A percentile compares a stretch with the other conserved stretches of the same genome.
Conservation (phyloP, 2,113 vertebrate species). For the Reinhardtius hippoglossoides region DNA sequence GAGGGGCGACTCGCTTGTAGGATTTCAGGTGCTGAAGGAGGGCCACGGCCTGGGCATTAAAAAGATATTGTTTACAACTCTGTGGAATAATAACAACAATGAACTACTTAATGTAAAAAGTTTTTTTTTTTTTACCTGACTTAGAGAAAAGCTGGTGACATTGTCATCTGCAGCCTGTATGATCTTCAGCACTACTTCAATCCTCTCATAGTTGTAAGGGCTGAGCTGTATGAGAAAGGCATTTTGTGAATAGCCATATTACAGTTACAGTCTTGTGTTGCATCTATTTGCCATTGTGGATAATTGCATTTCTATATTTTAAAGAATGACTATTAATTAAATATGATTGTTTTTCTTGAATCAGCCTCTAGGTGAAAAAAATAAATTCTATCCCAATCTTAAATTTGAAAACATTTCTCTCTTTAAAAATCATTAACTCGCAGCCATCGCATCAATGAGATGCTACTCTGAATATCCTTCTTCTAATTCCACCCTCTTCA, state of each 20-base stretch:
- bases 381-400: no score
- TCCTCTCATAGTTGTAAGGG: conserved; percentile 95
- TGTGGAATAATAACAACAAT: neutral
- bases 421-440: neutral
- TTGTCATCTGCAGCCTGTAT: conserved; percentile 89
- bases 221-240: conserved; percentile 84
- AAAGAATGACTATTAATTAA: no score
- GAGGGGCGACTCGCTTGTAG: conserved; percentile 87
- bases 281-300: neutral
- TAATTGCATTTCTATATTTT: no score
- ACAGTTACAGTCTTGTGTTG: neutral
- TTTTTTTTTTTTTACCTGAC: conserved; percentile 79
- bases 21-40: conserved; percentile 93
- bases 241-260: neutral
- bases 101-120: neutral
- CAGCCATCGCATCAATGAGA: no score
- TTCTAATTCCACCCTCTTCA: neutral
- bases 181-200: conserved; percentile 90
- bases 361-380: no score
- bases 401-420: neutral
- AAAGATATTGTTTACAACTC: neutral
- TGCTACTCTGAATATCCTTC: neutral
- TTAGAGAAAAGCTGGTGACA: conserved; percentile 84
- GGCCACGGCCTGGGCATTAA: conserved; percentile 84
- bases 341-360: no score